phyloP scores from a whole-genome alignment of 2,113 vertebrate species.

The Meleagris gallopavo region DNA sequence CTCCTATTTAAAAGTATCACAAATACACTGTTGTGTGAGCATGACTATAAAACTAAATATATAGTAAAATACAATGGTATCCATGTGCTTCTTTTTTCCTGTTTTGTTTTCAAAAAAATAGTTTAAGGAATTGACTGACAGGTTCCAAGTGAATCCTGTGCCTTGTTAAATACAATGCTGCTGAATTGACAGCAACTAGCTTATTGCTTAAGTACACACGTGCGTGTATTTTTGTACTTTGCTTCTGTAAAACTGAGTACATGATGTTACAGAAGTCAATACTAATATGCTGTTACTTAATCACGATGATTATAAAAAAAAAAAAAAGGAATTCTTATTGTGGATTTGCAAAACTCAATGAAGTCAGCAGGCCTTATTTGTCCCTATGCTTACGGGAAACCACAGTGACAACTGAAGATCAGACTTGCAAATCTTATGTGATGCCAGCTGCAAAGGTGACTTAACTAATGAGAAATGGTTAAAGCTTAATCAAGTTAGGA shows the following conservation, averaged over 20 bases:
- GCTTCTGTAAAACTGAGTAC: background rate
- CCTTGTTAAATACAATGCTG: background rate
- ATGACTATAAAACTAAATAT: background rate
- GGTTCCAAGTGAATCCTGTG: background rate
- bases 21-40: background rate
- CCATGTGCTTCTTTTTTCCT: fast-evolving
- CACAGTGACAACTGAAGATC: background rate
- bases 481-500: background rate
- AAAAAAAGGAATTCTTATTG: background rate
- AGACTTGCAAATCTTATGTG: background rate
- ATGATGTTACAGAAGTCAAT: background rate
- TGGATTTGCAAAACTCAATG: background rate
- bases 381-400: background rate
- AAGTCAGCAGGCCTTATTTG: background rate
- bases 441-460: background rate
- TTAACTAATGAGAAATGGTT: background rate
- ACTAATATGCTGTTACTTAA: background rate
- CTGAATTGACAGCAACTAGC: background rate
- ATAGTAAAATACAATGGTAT: background rate
- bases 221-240: background rate
- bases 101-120: background rate
- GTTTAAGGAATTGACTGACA: background rate
- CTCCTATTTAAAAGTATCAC: background rate
- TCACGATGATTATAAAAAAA: background rate
- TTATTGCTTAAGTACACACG: background rate